These are phyloP conservation scores for Phocides pigmalion DNA, from an alignment of 1,140 invertebrate genomes.

Conservation along the genomic window DNA sequence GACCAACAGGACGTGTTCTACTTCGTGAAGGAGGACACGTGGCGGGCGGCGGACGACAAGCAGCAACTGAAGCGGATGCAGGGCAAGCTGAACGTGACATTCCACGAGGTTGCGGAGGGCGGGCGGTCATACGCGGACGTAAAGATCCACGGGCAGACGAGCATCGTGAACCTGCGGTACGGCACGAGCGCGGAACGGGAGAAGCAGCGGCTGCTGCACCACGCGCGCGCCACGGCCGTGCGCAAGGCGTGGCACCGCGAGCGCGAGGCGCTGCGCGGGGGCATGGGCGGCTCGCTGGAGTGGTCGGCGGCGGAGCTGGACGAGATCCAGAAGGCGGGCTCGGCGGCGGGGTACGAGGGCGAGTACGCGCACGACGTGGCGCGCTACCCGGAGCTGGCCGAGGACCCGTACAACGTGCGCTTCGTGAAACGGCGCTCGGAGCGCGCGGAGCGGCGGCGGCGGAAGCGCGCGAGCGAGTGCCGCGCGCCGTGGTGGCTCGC, in stretches of 20 bases:
- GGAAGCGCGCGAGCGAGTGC: constrained; percentile 84
- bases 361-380: constrained; percentile 96
- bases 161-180: constrained; percentile 93
- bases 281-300: constrained; percentile 89
- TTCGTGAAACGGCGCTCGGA: constrained; percentile 92
- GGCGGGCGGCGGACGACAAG: constrained; percentile 94
- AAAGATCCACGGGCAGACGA: constrained; percentile 93
- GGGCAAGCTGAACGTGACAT: constrained; percentile 96
- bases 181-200: constrained; percentile 95
- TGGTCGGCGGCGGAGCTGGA: constrained; percentile 93
- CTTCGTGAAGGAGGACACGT: constrained; percentile 96
- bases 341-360: constrained; percentile 93
- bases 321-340: constrained; percentile 93
- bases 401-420: constrained; percentile 97
- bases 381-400: constrained; percentile 95
- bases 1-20: constrained; percentile 96
- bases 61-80: constrained; percentile 94
- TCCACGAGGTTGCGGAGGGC: constrained; percentile 92
- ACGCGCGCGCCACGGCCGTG: constrained; percentile 93
- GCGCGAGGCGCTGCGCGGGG: constrained; percentile 91
- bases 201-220: constrained; percentile 93
- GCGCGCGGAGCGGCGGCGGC: constrained; percentile 86
- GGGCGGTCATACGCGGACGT: constrained; percentile 90
- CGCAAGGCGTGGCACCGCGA: constrained; percentile 96
- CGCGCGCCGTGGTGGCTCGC: constrained; percentile 74